Evolutionary conservation across 1,140 invertebrate genomes (phyloP).

Genomic region (Lordiphosa mommai): DNA sequence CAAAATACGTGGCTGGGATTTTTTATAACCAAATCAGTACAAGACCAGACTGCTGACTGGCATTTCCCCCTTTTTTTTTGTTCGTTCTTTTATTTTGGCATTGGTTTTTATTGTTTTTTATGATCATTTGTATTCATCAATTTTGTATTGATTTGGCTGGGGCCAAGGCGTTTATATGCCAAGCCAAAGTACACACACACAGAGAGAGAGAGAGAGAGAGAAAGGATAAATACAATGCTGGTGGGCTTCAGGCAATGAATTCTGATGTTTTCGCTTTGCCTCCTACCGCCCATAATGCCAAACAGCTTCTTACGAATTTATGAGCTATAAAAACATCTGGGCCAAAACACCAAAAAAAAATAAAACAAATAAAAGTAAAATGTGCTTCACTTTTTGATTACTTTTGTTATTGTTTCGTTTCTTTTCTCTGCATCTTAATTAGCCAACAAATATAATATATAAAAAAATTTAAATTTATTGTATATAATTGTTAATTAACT

Average conservation of each 20-base stretch:
- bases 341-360: slow-evolving; percentile 2
- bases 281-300: slow-evolving; percentile 39
- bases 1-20: slow-evolving; percentile 60
- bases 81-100: slow-evolving; percentile 54
- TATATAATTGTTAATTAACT: too few species aligned
- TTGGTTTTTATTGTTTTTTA: slow-evolving; percentile 78
- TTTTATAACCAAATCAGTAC: slow-evolving; percentile 76
- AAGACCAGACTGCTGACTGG: slow-evolving; percentile 1
- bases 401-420: slow-evolving; percentile 68
- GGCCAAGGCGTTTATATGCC: slow-evolving; percentile 37
- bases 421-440: slow-evolving; percentile 51
- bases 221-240: slow-evolving; percentile 67
- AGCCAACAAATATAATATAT: slow-evolving; percentile 70
- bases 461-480: not conserved
- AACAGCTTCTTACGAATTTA: slow-evolving; percentile 75
- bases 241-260: slow-evolving; percentile 66
- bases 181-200: slow-evolving; percentile 12
- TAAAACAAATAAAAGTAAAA: slow-evolving; percentile 44
- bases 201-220: slow-evolving; percentile 14
- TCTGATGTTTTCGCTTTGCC: slow-evolving; percentile 49
- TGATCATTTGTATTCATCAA: slow-evolving; percentile 79
- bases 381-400: slow-evolving; percentile 69
- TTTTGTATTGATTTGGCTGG: slow-evolving; percentile 68
- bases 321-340: slow-evolving; percentile 78
- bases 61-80: not conserved